Evolutionary conservation across 2,888 invertebrate genomes (phyloP).

Genomic region (Pomacea canaliculata): DNA sequence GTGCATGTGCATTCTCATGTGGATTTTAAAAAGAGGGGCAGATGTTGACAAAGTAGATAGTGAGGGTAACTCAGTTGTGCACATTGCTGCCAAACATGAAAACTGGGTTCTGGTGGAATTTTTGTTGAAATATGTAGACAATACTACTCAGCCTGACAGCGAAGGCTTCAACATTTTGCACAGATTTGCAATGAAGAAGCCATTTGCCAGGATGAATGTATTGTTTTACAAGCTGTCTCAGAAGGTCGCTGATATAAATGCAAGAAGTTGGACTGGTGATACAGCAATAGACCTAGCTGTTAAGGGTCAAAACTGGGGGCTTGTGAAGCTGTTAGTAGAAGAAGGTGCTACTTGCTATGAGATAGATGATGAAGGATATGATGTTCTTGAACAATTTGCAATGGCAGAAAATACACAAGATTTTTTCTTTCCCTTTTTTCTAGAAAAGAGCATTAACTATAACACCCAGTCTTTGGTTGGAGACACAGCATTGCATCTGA

Average conservation of each 20-base stretch:
- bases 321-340: not conserved
- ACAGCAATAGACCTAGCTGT: not conserved
- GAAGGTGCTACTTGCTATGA: not conserved
- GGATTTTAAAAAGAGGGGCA: too few species aligned
- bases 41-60: too few species aligned
- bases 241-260: not conserved
- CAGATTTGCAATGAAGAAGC: not conserved
- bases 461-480: not conserved
- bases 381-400: not conserved
- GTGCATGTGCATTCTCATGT: too few species aligned
- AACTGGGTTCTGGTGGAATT: not conserved
- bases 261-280: not conserved
- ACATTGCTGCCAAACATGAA: not conserved
- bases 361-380: not conserved
- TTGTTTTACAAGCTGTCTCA: not conserved
- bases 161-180: not conserved
- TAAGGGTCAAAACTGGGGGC: not conserved
- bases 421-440: not conserved
- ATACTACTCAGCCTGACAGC: not conserved
- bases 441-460: too few species aligned
- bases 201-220: not conserved
- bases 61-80: not conserved
- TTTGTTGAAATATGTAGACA: not conserved
- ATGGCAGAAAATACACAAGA: not conserved
- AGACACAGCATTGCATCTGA: not conserved